phyloP scores from a whole-genome alignment of 2,888 invertebrate species.

The Torymus tubicola region DNA sequence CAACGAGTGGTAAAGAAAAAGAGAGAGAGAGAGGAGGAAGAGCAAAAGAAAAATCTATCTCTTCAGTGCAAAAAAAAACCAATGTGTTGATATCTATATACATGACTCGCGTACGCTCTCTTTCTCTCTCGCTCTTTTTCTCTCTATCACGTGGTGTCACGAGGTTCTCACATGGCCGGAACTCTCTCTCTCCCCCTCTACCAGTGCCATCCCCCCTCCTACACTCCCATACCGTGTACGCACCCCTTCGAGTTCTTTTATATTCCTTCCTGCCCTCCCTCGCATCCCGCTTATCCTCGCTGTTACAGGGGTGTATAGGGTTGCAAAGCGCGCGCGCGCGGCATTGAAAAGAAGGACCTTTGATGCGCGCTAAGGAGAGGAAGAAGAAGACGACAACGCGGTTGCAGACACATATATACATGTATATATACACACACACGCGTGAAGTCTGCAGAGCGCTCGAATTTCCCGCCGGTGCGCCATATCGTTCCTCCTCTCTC shows the following conservation, averaged over 20 bases:
- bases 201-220: background rate
- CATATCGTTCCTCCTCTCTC: no score
- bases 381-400: background rate
- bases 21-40: no score
- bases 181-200: background rate
- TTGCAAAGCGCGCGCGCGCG: no score
- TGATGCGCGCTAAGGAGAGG: background rate
- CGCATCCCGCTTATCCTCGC: background rate
- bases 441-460: no score
- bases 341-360: background rate
- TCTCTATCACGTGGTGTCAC: slow-evolving; percentile 52
- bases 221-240: background rate
- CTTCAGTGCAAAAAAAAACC: background rate
- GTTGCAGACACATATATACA: no score
- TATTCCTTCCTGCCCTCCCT: background rate
- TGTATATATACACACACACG: no score
- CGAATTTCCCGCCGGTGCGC: no score
- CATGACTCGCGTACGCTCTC: background rate
- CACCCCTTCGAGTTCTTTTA: background rate
- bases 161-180: slow-evolving; percentile 32
- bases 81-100: no score
- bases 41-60: no score
- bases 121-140: background rate
- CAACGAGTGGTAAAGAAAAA: no score
- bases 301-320: no score